Conservation (phyloP, 2,113 vertebrate species). For the Nerophis lumbriciformis region DNA sequence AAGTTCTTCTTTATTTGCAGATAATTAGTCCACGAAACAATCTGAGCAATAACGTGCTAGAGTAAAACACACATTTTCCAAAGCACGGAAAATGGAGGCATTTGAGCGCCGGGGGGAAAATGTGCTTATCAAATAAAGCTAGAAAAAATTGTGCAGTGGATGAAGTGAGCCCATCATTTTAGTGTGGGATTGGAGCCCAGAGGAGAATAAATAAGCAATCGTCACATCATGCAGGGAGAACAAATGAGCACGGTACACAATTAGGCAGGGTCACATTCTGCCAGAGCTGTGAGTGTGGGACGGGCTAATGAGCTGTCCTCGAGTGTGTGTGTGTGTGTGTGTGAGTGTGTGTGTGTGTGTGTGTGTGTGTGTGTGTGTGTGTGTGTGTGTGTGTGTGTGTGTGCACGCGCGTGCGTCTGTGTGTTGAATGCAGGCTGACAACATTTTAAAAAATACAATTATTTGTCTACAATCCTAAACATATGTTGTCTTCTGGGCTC, state of each 20-base stretch:
- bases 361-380: slow-evolving; percentile 13
- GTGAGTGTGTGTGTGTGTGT: slow-evolving; percentile 34
- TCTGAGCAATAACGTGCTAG: slow-evolving; percentile 68
- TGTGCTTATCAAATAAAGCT: slow-evolving; percentile 75
- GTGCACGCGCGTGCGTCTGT: not conserved
- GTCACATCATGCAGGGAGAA: slow-evolving; percentile 71
- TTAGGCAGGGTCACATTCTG: slow-evolving; percentile 76
- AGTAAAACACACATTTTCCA: slow-evolving; percentile 64
- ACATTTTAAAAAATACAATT: slow-evolving; percentile 35
- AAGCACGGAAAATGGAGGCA: slow-evolving; percentile 57
- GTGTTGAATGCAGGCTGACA: not conserved
- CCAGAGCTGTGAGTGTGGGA: slow-evolving; percentile 54
- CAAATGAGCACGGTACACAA: slow-evolving; percentile 76
- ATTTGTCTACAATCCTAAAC: slow-evolving; percentile 35
- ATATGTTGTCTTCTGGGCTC: not conserved
- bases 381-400: slow-evolving; percentile 33
- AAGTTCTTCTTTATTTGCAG: slow-evolving; percentile 56
- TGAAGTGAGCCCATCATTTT: slow-evolving; percentile 79
- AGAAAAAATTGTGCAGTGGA: slow-evolving; percentile 72
- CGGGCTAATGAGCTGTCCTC: slow-evolving; percentile 69
- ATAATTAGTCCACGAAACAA: slow-evolving; percentile 73
- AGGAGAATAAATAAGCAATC: slow-evolving; percentile 77
- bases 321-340: slow-evolving; percentile 24
- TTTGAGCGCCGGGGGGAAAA: slow-evolving; percentile 58
- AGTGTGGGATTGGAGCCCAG: slow-evolving; percentile 70